These are phyloP conservation scores for Rhabdophis nuchalis DNA, from an alignment of 2,797 vertebrate genomes.

Conservation along the genomic window DNA sequence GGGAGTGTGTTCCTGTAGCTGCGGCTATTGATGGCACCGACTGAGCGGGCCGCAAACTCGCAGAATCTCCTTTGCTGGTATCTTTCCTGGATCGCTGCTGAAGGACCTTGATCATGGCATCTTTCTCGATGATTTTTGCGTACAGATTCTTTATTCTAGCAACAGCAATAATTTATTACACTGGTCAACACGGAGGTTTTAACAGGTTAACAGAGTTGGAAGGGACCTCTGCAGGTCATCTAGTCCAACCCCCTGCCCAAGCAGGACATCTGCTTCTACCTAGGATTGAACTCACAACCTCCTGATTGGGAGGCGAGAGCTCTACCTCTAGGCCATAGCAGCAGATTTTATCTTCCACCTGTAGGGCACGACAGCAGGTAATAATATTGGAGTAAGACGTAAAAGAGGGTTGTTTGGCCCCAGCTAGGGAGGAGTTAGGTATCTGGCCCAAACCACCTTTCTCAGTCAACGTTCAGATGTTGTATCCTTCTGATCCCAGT, in stretches of 20 bases:
- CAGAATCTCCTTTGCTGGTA: constrained; percentile 67
- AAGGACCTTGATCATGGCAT: constrained; percentile 86
- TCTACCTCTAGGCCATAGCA: too few species aligned
- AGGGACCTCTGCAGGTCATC: too few species aligned
- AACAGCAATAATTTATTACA: neutral
- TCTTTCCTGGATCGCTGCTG: constrained; percentile 83
- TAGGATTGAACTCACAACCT: too few species aligned
- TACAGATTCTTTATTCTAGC: constrained; percentile 85
- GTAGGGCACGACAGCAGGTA: too few species aligned
- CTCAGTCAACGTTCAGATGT: neutral
- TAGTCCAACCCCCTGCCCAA: too few species aligned
- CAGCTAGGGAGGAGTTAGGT: neutral
- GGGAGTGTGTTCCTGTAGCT: constrained; percentile 67
- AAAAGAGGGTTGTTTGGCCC: neutral
- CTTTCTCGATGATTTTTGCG: constrained; percentile 86
- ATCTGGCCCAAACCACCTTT: neutral
- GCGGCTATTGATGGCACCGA: constrained; percentile 79
- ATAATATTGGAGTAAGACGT: neutral
- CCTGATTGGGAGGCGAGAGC: too few species aligned
- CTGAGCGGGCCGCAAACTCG: constrained; percentile 76
- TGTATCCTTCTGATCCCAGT: neutral
- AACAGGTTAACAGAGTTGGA: too few species aligned
- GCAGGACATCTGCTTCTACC: too few species aligned
- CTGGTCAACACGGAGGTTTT: neutral
- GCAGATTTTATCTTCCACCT: too few species aligned